Evolutionary conservation across 2,113 vertebrate genomes (phyloP).

Genomic region (Anguilla japonica): DNA sequence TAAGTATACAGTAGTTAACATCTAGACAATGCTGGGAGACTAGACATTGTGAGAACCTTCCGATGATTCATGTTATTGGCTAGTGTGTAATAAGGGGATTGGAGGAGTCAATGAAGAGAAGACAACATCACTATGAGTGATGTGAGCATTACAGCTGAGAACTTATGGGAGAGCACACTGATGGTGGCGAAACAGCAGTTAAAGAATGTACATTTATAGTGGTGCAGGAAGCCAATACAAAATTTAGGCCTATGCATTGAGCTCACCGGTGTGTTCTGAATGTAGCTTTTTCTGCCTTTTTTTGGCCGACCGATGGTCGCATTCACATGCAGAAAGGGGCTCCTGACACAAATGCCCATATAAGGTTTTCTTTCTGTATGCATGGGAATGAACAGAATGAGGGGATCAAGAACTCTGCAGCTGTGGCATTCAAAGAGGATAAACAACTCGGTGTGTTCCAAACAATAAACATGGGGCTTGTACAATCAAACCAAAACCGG

Average conservation of each 20-base stretch:
- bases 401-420: constrained; percentile 28
- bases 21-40: background rate
- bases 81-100: background rate
- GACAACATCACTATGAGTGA: background rate
- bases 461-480: constrained; percentile 26
- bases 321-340: constrained; percentile 16
- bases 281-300: background rate
- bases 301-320: constrained; percentile 3
- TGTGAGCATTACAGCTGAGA: background rate
- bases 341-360: constrained; percentile 29
- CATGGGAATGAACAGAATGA: background rate
- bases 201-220: background rate
- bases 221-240: constrained; percentile 12
- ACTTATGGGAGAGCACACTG: background rate
- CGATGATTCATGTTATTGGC: background rate
- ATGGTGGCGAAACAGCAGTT: constrained; percentile 15
- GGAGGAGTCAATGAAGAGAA: constrained; percentile 25
- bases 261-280: constrained; percentile 2
- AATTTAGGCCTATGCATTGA: constrained; percentile 24
- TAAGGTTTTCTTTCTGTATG: constrained; percentile 23
- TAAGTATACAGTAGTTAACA: constrained; percentile 16
- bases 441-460: constrained; percentile 30
- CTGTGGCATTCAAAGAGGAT: constrained; percentile 30
- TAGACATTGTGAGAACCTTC: background rate
- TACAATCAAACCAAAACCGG: constrained; percentile 3